These are phyloP conservation scores for Tamias sibiricus DNA, from an alignment of 2,113 vertebrate genomes.

Conservation along the genomic window DNA sequence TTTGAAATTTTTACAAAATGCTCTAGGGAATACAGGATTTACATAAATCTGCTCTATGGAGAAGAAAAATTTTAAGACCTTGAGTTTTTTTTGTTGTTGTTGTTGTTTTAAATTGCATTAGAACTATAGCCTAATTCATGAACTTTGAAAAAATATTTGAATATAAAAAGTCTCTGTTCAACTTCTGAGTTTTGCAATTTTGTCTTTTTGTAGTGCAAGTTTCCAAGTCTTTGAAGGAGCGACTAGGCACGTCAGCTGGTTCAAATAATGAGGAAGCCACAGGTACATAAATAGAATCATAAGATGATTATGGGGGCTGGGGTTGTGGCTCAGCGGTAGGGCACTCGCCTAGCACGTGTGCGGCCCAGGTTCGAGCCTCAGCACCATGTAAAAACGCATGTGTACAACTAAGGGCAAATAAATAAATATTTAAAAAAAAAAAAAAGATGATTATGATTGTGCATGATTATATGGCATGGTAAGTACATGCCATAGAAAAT, in stretches of 20 bases:
- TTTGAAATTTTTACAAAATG: neutral
- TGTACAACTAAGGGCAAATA: too few relatives aligned
- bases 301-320: too few relatives aligned
- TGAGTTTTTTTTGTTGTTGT: neutral
- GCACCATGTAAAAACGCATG: too few relatives aligned
- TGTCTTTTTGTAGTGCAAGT: slow-evolving; percentile 81
- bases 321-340: too few relatives aligned
- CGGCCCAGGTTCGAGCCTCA: too few relatives aligned
- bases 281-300: slow-evolving; percentile 80
- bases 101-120: too few relatives aligned
- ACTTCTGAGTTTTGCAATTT: neutral
- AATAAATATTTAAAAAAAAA: too few relatives aligned
- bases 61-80: neutral
- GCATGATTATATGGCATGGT: too few relatives aligned
- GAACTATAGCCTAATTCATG: slow-evolving; percentile 20
- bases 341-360: too few relatives aligned
- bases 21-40: neutral
- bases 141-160: slow-evolving; percentile 30
- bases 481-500: too few relatives aligned
- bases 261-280: slow-evolving; percentile 76
- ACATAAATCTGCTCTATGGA: neutral
- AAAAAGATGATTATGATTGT: too few relatives aligned
- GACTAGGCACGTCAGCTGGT: slow-evolving; percentile 87
- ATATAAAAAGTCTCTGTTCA: slow-evolving; percentile 3
- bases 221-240: slow-evolving; percentile 89